Evolutionary conservation across 2,888 invertebrate genomes (phyloP).

Genomic region (Amblyjoppa proteus): DNA sequence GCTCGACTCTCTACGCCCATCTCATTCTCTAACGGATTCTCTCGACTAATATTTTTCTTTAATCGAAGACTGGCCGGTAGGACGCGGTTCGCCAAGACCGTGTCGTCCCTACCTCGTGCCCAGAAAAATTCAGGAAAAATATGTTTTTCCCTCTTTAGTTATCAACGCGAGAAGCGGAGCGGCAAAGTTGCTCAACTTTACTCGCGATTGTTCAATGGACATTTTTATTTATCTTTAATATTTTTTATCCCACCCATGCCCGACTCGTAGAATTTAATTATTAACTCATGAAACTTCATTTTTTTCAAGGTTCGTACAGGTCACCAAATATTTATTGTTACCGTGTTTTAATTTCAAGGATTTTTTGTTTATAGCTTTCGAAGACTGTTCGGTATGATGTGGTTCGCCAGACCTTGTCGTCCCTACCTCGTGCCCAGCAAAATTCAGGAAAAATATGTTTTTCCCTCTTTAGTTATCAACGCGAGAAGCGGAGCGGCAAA

Average conservation of each 20-base stretch:
- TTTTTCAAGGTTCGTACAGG: neutral
- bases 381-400: neutral
- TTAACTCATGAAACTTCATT: neutral
- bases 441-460: neutral
- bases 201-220: neutral
- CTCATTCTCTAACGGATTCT: neutral
- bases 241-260: neutral
- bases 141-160: neutral
- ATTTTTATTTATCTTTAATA: neutral
- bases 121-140: neutral
- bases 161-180: neutral
- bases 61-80: neutral
- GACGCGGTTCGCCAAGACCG: neutral
- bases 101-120: neutral
- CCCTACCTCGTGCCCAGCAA: neutral
- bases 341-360: neutral
- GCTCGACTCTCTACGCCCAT: neutral
- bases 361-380: neutral
- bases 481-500: neutral
- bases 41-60: conserved; percentile 42
- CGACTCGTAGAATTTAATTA: neutral
- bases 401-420: neutral
- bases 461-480: neutral
- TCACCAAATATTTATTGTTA: no score
- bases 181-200: neutral